Evolutionary conservation across 2,888 invertebrate species (phyloP), one percentile per base, ranked within the genome.

Genomic region (Caenorhabditis doughertyi): DNA sequence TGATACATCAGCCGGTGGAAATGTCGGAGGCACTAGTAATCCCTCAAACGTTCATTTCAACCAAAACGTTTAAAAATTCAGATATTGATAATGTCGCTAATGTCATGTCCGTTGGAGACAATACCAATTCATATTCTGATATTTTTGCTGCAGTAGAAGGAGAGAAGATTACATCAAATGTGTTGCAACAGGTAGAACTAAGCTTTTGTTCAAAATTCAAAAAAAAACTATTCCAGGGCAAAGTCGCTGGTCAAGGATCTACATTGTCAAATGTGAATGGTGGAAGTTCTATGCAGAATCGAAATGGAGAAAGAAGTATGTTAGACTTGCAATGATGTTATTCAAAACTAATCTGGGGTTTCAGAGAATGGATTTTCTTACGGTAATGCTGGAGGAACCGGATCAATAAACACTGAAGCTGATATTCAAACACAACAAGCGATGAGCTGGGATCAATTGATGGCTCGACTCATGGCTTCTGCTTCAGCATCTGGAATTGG

Each of bases 341-440:
- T 9, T 9, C 39, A 39, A 13, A 39, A 9, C 3, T 39, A 9
- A 39, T 39, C 4, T 32, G 32, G n/a, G n/a, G n/a, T n/a, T 60
- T 42, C 49, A 85, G 85, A 72, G 27, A 79, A 74, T 64, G 84
- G 84, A 49, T 79, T 81, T 13, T 81, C 81, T 11, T 79, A 68
- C 1, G 87, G 84, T 7, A 85, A 77, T 11, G 88, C 88, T 29
- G 88, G 88, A 7, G 88, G 86, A 13, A 87, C 88, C 5, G 88
- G 88, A 18, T 87, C 86, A 3, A 35, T 83, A 1, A 77, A 81
- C 11, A 86, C 88, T 0, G 29, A 79, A 21, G 84, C 88, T n/a
- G 79, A 83, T 55, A 80, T 88, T 21, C 42, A 71, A 11, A 71
- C 84, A 11, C 55, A 51, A 18, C 83, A 80, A 27, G 64, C 65